These are phyloP conservation scores for Oenanthe oenanthe DNA, from an alignment of 2,113 vertebrate species.

Conservation along the genomic window DNA sequence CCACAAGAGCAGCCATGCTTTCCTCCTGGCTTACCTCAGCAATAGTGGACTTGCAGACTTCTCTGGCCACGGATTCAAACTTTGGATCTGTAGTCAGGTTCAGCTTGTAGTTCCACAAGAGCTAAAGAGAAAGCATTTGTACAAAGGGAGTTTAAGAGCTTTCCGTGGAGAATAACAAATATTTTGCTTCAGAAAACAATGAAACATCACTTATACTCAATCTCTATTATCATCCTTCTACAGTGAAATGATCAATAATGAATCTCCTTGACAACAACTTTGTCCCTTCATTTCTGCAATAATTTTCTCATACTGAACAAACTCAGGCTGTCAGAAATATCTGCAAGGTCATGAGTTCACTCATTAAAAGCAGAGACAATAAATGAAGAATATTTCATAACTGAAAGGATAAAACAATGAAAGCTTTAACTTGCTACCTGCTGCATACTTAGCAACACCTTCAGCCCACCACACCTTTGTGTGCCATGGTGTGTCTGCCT, in stretches of 20 bases:
- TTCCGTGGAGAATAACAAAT: background rate
- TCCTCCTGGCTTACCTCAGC: constrained; percentile 80
- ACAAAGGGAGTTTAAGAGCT: background rate
- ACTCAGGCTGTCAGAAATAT: background rate
- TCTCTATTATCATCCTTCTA: background rate
- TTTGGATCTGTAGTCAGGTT: constrained; percentile 96
- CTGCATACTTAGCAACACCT: background rate
- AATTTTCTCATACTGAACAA: background rate
- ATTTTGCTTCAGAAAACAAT: background rate
- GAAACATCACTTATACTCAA: background rate
- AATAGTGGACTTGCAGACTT: constrained; percentile 94
- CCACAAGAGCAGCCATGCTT: background rate
- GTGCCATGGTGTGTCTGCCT: background rate
- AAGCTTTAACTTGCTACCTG: background rate
- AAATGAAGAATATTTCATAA: background rate
- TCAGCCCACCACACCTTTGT: background rate
- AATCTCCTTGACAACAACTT: constrained; percentile 13
- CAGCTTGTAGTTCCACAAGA: constrained; percentile 96
- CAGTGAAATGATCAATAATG: background rate
- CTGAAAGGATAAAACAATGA: background rate
- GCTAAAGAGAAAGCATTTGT: constrained; percentile 65
- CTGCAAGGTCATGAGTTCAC: background rate
- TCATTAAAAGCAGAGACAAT: background rate
- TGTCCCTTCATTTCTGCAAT: background rate
- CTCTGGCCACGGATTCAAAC: constrained; percentile 94